Evolutionary conservation across 1,140 invertebrate genomes (phyloP).

Genomic region (Papilio glaucus): DNA sequence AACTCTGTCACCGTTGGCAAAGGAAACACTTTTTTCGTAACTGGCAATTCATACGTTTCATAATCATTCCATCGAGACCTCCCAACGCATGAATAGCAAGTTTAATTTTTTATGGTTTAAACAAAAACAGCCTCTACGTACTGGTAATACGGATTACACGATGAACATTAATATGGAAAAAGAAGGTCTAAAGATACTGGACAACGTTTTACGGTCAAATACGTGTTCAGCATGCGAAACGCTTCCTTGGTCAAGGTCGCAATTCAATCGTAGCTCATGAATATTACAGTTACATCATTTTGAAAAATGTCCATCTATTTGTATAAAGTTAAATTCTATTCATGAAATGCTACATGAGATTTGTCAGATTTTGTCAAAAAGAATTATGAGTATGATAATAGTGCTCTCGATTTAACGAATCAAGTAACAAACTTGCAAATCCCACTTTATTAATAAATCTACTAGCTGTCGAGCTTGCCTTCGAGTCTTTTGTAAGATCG

Average conservation of each 20-base stretch:
- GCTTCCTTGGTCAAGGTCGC: conserved; percentile 26
- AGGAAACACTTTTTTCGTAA: conserved; percentile 15
- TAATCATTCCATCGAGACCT: background rate
- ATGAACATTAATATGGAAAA: conserved; percentile 2
- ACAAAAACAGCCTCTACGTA: background rate
- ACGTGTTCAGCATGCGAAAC: conserved; percentile 26
- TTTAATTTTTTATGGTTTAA: background rate
- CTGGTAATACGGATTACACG: background rate
- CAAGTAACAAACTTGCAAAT: no score
- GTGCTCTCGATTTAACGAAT: no score
- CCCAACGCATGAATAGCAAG: background rate
- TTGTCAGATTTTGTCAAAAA: background rate
- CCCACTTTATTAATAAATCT: no score
- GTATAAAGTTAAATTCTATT: no score
- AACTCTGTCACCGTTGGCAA: background rate
- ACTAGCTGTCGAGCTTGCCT: no score
- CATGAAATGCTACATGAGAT: no score
- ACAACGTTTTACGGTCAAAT: conserved; percentile 33
- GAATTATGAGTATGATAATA: no score
- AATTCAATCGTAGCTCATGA: conserved; percentile 18
- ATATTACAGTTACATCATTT: background rate
- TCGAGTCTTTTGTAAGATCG: no score
- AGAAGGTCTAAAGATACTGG: background rate
- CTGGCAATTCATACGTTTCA: background rate
- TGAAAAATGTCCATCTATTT: background rate